Conservation (phyloP, 2,888 invertebrate species). For the Lissonota sp. region DNA sequence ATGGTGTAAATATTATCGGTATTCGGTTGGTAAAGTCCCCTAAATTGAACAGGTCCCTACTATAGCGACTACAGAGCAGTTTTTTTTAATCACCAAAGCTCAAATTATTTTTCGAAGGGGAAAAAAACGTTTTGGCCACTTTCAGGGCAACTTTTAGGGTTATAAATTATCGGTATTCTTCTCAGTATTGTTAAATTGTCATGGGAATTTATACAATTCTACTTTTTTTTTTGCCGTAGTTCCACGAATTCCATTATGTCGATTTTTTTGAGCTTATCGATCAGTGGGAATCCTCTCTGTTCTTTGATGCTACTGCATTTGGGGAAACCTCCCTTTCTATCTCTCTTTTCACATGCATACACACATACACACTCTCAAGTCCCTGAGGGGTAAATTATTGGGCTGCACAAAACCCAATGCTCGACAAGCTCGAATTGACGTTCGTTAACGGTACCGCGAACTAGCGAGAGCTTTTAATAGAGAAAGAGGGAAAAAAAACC, state of each 20-base stretch:
- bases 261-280: conserved; percentile 32
- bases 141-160: too few species aligned
- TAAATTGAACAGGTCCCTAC: too few species aligned
- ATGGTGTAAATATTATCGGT: too few species aligned
- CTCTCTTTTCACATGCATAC: conserved; percentile 24
- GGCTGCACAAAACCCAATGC: conserved; percentile 62
- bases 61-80: too few species aligned
- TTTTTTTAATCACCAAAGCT: too few species aligned
- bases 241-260: not conserved
- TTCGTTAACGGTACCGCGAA: conserved; percentile 66
- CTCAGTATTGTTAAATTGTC: not conserved
- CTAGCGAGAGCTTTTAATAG: conserved; percentile 54
- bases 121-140: too few species aligned
- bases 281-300: conserved; percentile 33
- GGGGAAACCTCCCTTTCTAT: conserved; percentile 18
- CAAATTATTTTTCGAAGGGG: too few species aligned
- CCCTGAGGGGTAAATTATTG: conserved; percentile 63
- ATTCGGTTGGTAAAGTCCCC: too few species aligned
- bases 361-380: not conserved
- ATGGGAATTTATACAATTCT: too few species aligned
- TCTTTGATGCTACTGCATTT: conserved; percentile 13
- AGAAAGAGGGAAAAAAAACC: too few species aligned
- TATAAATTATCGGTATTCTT: too few species aligned
- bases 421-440: conserved; percentile 66
- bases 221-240: too few species aligned